These are phyloP conservation scores for Sebastes minor DNA, from an alignment of 2,797 vertebrate genomes.

Conservation along the genomic window DNA sequence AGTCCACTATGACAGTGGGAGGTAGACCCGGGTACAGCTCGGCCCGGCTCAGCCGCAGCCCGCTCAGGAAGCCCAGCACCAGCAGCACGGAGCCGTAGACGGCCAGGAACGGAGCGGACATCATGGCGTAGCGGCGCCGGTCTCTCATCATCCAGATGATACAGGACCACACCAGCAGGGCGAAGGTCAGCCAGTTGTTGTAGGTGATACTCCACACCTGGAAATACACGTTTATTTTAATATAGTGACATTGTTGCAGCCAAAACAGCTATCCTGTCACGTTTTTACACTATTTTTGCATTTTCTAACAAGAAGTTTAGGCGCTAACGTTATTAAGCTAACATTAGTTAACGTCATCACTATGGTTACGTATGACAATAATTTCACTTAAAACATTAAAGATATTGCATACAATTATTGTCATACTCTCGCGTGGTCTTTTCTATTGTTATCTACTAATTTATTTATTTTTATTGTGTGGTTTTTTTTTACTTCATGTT, in stretches of 20 bases:
- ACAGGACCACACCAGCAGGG: constrained; percentile 86
- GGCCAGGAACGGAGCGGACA: constrained; percentile 88
- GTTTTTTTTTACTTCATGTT: too few species aligned
- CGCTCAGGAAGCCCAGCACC: constrained; percentile 79
- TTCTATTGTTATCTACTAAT: too few species aligned
- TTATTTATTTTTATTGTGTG: too few species aligned
- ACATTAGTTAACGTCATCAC: background rate
- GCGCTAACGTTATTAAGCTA: background rate
- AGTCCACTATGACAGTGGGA: constrained; percentile 78
- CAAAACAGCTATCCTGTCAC: background rate
- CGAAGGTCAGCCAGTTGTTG: constrained; percentile 83
- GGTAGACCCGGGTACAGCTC: constrained; percentile 81
- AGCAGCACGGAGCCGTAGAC: constrained; percentile 83
- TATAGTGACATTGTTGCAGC: background rate
- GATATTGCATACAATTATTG: too few species aligned
- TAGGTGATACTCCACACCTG: constrained; percentile 85
- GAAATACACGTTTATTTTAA: background rate
- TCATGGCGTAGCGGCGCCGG: constrained; percentile 81
- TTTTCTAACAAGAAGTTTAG: background rate
- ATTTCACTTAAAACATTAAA: too few species aligned
- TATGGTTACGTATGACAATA: too few species aligned
- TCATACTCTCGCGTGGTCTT: too few species aligned
- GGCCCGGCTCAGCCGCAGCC: constrained; percentile 76
- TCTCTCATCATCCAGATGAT: constrained; percentile 83
- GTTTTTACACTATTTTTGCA: background rate